Conservation (phyloP, 2,113 vertebrate genomes). For the Nyctereutes procyonoides region DNA sequence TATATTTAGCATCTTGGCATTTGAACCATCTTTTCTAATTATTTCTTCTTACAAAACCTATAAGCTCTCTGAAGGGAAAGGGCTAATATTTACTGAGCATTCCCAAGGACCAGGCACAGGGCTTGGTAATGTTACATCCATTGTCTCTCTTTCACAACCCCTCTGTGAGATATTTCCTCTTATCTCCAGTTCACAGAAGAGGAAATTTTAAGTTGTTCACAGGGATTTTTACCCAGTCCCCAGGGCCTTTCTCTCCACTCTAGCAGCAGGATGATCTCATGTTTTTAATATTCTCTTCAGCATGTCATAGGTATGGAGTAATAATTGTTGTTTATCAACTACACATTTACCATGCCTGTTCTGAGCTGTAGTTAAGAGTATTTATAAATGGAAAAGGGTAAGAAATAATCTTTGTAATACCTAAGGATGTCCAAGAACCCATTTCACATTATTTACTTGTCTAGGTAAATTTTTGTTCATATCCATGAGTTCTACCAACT, state of each 20-base stretch:
- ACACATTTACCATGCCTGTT: neutral
- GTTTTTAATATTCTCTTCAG: neutral
- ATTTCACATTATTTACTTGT: neutral
- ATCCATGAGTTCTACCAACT: neutral
- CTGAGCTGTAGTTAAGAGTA: neutral
- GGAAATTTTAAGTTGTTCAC: neutral
- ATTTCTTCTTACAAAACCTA: neutral
- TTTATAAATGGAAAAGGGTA: neutral
- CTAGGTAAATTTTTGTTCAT: neutral
- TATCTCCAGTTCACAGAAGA: neutral
- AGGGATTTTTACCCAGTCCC: neutral
- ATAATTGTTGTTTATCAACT: neutral
- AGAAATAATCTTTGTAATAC: neutral
- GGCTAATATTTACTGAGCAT: neutral
- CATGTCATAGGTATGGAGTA: neutral
- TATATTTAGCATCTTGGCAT: neutral
- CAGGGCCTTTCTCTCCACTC: neutral
- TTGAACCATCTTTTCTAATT: neutral
- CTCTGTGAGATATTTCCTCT: neutral
- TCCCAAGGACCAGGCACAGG: neutral
- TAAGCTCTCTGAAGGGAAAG: neutral
- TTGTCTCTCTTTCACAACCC: neutral
- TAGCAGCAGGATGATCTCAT: neutral
- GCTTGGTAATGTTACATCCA: neutral
- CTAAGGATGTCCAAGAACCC: neutral